phyloP scores from a whole-genome alignment of 1,140 invertebrate species.

The Rhagoletis pomonella region DNA sequence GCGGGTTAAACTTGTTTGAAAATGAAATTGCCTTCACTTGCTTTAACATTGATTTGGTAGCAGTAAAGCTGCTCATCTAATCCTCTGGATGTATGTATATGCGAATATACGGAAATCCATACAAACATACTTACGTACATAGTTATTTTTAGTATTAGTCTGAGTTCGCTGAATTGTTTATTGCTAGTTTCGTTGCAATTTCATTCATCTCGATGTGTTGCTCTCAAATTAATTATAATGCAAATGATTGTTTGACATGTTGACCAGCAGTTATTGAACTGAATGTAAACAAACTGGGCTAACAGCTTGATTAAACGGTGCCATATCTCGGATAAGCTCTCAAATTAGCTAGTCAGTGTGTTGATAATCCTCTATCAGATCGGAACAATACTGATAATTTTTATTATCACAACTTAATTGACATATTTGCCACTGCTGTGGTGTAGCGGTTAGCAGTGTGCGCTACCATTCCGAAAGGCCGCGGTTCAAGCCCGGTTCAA shows the following conservation, averaged over 20 bases:
- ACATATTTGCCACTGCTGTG: too few species aligned
- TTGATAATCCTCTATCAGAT: too few species aligned
- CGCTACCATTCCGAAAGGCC: too few species aligned
- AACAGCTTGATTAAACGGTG: too few species aligned
- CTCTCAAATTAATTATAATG: background rate
- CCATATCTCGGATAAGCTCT: too few species aligned
- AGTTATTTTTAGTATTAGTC: background rate
- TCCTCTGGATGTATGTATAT: background rate
- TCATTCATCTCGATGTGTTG: background rate
- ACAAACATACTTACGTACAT: too few species aligned
- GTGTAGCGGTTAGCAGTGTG: too few species aligned
- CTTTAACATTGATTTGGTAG: background rate
- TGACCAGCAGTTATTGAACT: background rate
- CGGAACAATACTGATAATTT: too few species aligned
- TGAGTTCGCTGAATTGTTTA: background rate
- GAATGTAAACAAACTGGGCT: background rate
- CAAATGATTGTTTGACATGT: background rate
- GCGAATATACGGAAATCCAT: too few species aligned
- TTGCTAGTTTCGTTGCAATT: background rate
- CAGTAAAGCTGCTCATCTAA: background rate
- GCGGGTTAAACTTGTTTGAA: conserved; percentile 9
- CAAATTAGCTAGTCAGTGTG: too few species aligned
- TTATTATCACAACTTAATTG: too few species aligned
- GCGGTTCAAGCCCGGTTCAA: too few species aligned
- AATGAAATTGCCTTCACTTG: background rate